phyloP scores from a whole-genome alignment of 2,113 vertebrate genomes.

The Girardinichthys multiradiatus region DNA sequence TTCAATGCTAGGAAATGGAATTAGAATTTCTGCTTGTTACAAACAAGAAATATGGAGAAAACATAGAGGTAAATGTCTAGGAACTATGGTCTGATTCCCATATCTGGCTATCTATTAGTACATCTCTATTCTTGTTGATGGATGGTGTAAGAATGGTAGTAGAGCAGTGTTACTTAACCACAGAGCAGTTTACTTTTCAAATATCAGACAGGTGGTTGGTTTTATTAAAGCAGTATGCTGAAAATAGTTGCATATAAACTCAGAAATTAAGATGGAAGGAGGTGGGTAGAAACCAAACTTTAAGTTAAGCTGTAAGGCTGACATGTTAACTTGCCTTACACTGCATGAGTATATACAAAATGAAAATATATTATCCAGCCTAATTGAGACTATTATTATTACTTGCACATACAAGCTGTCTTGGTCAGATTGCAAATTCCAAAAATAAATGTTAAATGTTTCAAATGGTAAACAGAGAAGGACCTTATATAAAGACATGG shows the following conservation, averaged over 20 bases:
- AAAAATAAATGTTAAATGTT: constrained; percentile 10
- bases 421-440: neutral
- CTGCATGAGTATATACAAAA: neutral
- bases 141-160: neutral
- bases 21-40: neutral
- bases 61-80: neutral
- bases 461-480: constrained; percentile 11
- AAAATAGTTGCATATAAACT: neutral
- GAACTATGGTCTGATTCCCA: neutral
- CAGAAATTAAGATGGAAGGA: too few relatives aligned
- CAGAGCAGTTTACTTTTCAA: neutral
- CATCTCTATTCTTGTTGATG: neutral
- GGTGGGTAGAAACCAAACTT: too few relatives aligned
- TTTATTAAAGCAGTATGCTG: neutral
- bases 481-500: constrained; percentile 3
- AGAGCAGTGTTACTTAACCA: neutral
- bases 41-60: neutral
- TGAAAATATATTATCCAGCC: neutral
- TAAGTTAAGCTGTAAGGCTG: neutral
- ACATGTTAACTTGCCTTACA: neutral
- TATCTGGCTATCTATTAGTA: neutral
- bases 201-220: neutral
- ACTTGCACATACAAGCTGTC: neutral
- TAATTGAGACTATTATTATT: neutral
- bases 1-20: neutral